Conservation (phyloP, 1,140 invertebrate species). For the Wiebesia pumilae region DNA sequence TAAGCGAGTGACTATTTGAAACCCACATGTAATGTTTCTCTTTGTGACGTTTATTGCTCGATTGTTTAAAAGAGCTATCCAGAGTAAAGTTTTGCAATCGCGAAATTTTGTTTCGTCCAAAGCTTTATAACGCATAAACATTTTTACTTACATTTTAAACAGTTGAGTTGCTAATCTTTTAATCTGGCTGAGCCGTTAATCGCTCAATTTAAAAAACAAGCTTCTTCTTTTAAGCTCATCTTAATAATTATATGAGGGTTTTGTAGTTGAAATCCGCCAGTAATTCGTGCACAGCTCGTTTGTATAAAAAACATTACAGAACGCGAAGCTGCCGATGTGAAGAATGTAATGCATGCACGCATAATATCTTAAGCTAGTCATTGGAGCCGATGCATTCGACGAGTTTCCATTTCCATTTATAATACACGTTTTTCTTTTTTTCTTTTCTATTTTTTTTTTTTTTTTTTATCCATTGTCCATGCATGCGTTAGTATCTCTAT, state of each 20-base stretch:
- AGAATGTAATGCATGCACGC: constrained; percentile 61
- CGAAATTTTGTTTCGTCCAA: background rate
- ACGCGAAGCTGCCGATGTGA: constrained; percentile 9
- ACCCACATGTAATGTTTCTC: constrained; percentile 39
- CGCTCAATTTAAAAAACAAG: background rate
- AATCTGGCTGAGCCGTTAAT: background rate
- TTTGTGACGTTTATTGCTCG: constrained; percentile 17
- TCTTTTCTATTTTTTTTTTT: constrained; percentile 50
- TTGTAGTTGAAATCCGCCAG: background rate
- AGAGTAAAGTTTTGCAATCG: background rate
- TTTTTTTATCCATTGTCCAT: constrained; percentile 11
- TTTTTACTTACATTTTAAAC: constrained; percentile 1
- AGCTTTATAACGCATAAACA: background rate
- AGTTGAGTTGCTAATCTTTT: background rate
- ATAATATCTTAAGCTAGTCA: constrained; percentile 72
- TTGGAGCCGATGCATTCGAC: constrained; percentile 61
- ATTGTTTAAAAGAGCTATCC: background rate
- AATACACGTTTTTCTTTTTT: constrained; percentile 55
- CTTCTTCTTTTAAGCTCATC: background rate
- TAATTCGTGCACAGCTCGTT: background rate
- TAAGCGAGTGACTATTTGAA: constrained; percentile 31
- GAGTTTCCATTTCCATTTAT: constrained; percentile 45
- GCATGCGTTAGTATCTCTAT: constrained; percentile 26
- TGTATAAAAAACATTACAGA: constrained; percentile 2
- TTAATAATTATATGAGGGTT: background rate